Base-by-base conservation (phyloP, 2,113 vertebrate species). In the Dipodomys merriami region DNA sequence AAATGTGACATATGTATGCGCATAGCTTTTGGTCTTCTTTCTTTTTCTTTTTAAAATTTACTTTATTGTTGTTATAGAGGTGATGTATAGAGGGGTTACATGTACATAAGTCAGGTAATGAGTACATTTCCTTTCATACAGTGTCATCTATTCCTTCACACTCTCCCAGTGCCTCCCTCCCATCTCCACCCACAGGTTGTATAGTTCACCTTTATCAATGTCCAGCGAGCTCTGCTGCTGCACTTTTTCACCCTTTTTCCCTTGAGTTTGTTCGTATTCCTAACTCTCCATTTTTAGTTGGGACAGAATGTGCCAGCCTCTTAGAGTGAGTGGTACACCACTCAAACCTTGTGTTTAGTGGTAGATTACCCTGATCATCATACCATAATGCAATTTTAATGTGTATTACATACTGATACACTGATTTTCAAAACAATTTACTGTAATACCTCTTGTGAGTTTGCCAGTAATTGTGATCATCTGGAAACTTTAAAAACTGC, bases 381-480 rank as follows among this genome's bases (percentile, higher is more conserved):
- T 82, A 88, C 71, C 25, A 1, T 60, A 90, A 85, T 19, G 87
- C 90, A 29, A 57, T 87, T 95, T 93, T 83, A 86, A 39, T 86
- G 60, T 2, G 78, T 95, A 30, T 35, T 89, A 53, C 9, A 86
- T 81, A 69, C 62, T 88, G n/a, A 82, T 78, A 7, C 19, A 88
- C 76, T 39, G 33, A 46, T 91, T 94, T 64, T 72, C 77, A 39
- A 80, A 76, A 68, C 67, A 93, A 76, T 22, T 64, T 80, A 62
- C 12, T 81, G 22, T 19, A 91, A 64, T 78, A 76, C 6, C 80
- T 91, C 74, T 85, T 93, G 73, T 93, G 35, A 89, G 22, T 39
- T 91, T 95, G 18, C 91, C 33, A 44, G 49, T 91, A 93, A 89
- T 46, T 72, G 16, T 77, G 27, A 90, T 91, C 69, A 81, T 57